A percentile compares a stretch with the other conserved stretches of the same genome.
Evolutionary conservation across 2,797 vertebrate genomes (phyloP).

Genomic region (Acrossocheilus fasciatus): DNA sequence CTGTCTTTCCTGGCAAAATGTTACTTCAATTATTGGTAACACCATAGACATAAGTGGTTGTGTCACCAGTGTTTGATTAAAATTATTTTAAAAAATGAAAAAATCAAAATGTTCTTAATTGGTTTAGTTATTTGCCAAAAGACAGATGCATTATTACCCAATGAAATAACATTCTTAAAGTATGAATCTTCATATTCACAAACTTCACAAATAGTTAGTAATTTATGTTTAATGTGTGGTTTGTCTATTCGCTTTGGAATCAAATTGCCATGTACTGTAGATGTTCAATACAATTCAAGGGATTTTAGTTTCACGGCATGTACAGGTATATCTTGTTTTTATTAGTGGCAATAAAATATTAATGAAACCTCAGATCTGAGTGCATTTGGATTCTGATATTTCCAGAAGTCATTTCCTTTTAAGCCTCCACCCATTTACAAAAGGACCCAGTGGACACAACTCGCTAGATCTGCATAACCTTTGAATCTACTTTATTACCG

Average conservation of each 20-base stretch:
- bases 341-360: not conserved
- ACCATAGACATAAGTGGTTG: no score
- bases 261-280: not conserved
- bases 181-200: not conserved
- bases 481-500: constrained; percentile 21
- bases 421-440: constrained; percentile 37
- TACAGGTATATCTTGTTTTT: no score
- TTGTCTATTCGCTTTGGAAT: not conserved
- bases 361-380: constrained; percentile 23
- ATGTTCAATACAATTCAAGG: not conserved
- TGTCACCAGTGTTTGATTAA: no score
- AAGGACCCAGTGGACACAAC: constrained; percentile 29
- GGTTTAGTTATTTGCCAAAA: not conserved
- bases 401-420: constrained; percentile 36
- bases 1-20: no score
- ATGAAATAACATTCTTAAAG: not conserved
- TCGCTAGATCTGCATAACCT: constrained; percentile 30
- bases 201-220: not conserved
- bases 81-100: no score
- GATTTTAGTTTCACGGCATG: not conserved
- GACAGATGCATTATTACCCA: not conserved
- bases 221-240: not conserved
- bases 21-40: no score
- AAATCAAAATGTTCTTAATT: not conserved
- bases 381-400: constrained; percentile 28